Base-by-base conservation (phyloP, 2,113 vertebrate species). In the Suncus etruscus region DNA sequence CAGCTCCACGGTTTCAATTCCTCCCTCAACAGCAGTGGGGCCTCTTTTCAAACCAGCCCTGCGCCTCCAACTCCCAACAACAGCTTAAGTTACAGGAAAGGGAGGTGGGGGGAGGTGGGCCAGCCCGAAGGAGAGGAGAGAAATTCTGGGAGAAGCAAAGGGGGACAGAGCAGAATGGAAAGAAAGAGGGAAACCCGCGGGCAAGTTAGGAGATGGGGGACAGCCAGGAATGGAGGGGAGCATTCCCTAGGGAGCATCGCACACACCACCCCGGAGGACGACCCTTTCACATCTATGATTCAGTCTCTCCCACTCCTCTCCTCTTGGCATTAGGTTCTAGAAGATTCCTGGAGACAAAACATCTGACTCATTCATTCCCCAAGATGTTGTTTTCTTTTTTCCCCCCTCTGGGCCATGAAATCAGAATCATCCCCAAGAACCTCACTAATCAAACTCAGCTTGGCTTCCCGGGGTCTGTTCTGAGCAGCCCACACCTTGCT, bases 11-110 rank as follows among this genome's bases (percentile, higher is more conserved):
- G 97, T 98, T 98, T 98, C 97, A 98, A 97, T 98, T 98, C 98
- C 97, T 96, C 97, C 95, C 97, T 97, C 97, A 97, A 97, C 98
- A 96, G 96, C 97, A 96, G 86, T 93, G 96, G 97, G 98, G 97
- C 97, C 97, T 97, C 96, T 96, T 96, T 97, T 97, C 97, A 97
- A 97, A 96, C 95, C 95, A 96, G 97, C 95, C 96, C 84, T 72
- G 96, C 77, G 93, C 90, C 97, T 96, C 97, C 95, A 94, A 95
- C 96, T 97, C 97, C 96, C 97, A 97, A 96, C 97, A 97, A 96
- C 97, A 97, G 97, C 97, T 97, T 97, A 96, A 97, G 96, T 98
- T 98, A 97, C 97, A 97, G 97, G 97, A 98, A 98, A 97, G 96
- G 92, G 95, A 91, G 92, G 90, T 91, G 93, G 95, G 96, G 91